A percentile compares a stretch with the other conserved stretches of the same genome.
These are phyloP conservation scores for Marmota monax DNA, from an alignment of 2,113 vertebrate species.

Conservation along the genomic window DNA sequence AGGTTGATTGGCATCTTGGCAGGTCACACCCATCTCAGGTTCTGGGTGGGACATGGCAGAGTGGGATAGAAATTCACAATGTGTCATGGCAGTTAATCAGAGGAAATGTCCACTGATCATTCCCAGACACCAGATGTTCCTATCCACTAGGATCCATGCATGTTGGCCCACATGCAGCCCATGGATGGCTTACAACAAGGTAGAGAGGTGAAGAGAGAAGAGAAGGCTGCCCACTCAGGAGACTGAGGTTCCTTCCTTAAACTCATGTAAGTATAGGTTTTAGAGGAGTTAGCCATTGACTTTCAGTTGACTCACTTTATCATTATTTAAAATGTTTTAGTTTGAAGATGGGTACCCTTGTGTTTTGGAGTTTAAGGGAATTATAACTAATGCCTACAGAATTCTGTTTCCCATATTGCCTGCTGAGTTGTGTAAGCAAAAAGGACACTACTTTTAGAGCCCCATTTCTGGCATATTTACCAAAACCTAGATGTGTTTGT, in stretches of 20 bases:
- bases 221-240: background rate
- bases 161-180: too few relatives aligned
- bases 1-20: too few relatives aligned
- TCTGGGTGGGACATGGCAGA: too few relatives aligned
- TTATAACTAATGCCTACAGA: background rate
- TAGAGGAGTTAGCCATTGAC: background rate
- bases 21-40: too few relatives aligned
- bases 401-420: background rate
- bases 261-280: background rate
- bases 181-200: too few relatives aligned
- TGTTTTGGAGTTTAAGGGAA: background rate
- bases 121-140: too few relatives aligned
- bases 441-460: background rate
- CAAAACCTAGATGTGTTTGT: background rate
- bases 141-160: too few relatives aligned
- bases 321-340: background rate
- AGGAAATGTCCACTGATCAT: too few relatives aligned
- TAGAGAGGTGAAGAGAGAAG: background rate
- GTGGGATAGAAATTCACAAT: too few relatives aligned
- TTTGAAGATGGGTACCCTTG: background rate
- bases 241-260: background rate
- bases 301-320: slow-evolving; percentile 8
- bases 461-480: background rate
- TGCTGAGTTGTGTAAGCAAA: background rate
- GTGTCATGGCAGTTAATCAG: too few relatives aligned